Base-by-base conservation (phyloP, 92 coral and sea anemone genomes). In the Blastomussa wellsi region DNA sequence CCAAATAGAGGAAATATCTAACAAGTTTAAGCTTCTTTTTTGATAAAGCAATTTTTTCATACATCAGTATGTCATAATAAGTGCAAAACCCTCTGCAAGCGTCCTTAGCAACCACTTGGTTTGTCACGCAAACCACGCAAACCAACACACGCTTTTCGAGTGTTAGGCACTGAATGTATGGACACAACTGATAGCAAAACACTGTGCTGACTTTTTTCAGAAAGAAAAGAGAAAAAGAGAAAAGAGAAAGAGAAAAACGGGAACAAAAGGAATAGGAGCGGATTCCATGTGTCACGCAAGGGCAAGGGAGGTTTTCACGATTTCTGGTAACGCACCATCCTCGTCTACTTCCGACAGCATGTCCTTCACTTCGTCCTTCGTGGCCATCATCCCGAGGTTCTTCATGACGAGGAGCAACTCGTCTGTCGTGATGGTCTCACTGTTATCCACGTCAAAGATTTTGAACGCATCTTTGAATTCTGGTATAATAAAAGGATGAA, bases 401-500 rank as follows among this genome's bases (percentile, higher is more conserved):
- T 83, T 83, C 87, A 83, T 83, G 81, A 83, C 87, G 33, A 83
- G 74, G 19, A 83, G 44, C 72, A 83, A 41, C 57, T 83, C 87
- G 2, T 83, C 87, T 11, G 87, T 83, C 15, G 87, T 83, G 81
- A 83, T 83, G 80, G 87, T 83, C 57, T 83, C 74, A 29, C 87
- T 83, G 80, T 83, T 83, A 78, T 83, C 87, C 7, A 83, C 87
- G 20, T 83, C 87, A 47, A 83, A 83, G 81, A 83, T 83, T 36
- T 83, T 83, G 44, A 83, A 83, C 20, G 87, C 87, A 44, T 83
- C 83, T 67, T 78, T 87, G 91, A 94, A 94, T 75, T 94, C 98
- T 94, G 71, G 19, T 55, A 84, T 47, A n/a, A 84, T 67, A 39
- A 14, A 52, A 19, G 0, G 7, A 38, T 4, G 32, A 14, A 39